phyloP scores from a whole-genome alignment of 2,888 invertebrate genomes.

The Cryptus viduatorius region DNA sequence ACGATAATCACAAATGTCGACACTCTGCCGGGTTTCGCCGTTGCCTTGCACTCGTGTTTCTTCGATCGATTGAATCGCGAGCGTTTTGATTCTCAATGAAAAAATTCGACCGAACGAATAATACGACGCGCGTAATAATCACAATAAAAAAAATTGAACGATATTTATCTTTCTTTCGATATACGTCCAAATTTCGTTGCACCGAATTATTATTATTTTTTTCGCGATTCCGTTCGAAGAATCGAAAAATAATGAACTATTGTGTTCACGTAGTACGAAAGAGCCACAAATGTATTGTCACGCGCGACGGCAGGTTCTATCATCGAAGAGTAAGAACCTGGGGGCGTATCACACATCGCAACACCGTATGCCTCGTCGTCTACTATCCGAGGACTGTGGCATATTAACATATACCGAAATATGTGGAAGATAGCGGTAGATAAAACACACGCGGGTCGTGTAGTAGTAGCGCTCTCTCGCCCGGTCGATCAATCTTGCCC shows the following conservation, averaged over 20 bases:
- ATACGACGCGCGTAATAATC: too few relatives aligned
- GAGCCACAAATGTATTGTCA: neutral
- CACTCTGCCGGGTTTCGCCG: too few relatives aligned
- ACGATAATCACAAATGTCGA: too few relatives aligned
- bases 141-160: too few relatives aligned
- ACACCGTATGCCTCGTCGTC: neutral
- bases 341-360: conserved; percentile 49
- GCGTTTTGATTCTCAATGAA: too few relatives aligned
- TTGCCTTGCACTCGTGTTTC: too few relatives aligned
- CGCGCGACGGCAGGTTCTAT: conserved; percentile 14
- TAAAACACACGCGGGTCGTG: conserved; percentile 9
- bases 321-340: conserved; percentile 24
- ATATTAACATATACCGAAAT: conserved; percentile 31
- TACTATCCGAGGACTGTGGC: conserved; percentile 10
- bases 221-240: neutral
- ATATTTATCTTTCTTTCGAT: neutral
- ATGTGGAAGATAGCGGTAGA: neutral
- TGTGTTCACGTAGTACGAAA: neutral
- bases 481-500: conserved; percentile 58
- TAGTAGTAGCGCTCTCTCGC: neutral
- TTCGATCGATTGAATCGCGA: too few relatives aligned
- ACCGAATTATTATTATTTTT: neutral
- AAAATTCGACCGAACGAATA: too few relatives aligned
- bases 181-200: neutral
- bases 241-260: neutral